Conservation (phyloP, 2,797 vertebrate species). For the Rhinophrynus dorsalis region DNA sequence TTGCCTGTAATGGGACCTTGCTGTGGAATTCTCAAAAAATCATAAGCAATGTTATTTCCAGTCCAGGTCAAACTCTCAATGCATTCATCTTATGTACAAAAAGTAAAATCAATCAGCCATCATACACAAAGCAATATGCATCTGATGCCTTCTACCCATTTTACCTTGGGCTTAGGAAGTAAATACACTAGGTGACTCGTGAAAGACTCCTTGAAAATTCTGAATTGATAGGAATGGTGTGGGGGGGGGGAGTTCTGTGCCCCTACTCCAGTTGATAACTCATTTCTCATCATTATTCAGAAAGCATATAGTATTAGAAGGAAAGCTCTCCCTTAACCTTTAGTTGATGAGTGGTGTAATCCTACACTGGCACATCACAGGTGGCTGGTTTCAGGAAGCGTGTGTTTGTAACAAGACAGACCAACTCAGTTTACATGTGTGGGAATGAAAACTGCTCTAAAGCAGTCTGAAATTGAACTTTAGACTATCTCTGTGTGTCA, state of each 20-base stretch:
- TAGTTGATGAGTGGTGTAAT: conserved; percentile 32
- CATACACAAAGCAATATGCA: conserved; percentile 29
- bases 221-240: conserved; percentile 5
- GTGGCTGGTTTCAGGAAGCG: conserved; percentile 11
- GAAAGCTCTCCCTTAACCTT: conserved; percentile 30
- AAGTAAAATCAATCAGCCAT: conserved; percentile 39
- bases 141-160: conserved; percentile 32
- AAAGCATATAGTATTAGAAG: conserved; percentile 17
- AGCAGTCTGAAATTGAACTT: background rate
- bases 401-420: background rate
- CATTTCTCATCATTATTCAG: conserved; percentile 37
- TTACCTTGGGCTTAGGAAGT: conserved; percentile 17
- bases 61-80: conserved; percentile 43
- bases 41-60: conserved; percentile 40
- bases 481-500: background rate
- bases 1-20: conserved; percentile 43
- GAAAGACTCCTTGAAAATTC: conserved; percentile 23
- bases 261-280: conserved; percentile 2
- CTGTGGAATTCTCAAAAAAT: conserved; percentile 41
- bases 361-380: conserved; percentile 20
- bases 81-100: conserved; percentile 45
- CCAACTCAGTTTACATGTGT: background rate
- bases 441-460: background rate
- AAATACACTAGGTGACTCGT: conserved; percentile 13
- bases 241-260: background rate